Percentiles rank a stretch among this genome's conserved stretches.
These are phyloP conservation scores for Pantherophis alleghaniensis DNA, from an alignment of 2,797 vertebrate species.

Conservation along the genomic window DNA sequence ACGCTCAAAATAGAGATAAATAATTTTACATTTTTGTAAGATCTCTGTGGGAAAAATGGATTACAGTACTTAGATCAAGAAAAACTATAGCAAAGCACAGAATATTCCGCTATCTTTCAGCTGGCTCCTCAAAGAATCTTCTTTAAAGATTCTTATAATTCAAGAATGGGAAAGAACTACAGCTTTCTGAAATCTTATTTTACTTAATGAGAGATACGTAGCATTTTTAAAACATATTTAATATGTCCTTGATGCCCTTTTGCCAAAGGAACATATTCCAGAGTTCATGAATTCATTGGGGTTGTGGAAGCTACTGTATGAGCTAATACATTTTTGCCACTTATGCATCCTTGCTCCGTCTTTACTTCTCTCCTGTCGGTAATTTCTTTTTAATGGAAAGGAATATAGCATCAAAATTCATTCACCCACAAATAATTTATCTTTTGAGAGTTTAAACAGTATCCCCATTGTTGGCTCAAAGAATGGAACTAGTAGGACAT, in stretches of 20 bases:
- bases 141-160: conserved; percentile 33
- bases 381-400: conserved; percentile 11
- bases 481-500: conserved; percentile 71
- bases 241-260: conserved; percentile 7
- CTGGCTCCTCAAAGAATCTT: conserved; percentile 22
- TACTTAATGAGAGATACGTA: conserved; percentile 47
- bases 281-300: conserved; percentile 32
- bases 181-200: conserved; percentile 42
- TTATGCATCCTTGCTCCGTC: neutral
- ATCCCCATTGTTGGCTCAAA: conserved; percentile 72
- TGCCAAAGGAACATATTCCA: conserved; percentile 36
- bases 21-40: neutral
- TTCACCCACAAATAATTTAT: conserved; percentile 70
- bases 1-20: neutral
- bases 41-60: neutral
- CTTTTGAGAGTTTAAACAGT: conserved; percentile 75
- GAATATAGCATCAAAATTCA: neutral
- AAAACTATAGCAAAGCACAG: conserved; percentile 62
- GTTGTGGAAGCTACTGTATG: neutral
- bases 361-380: neutral
- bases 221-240: conserved; percentile 43
- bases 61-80: conserved; percentile 47
- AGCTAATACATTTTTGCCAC: neutral
- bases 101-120: conserved; percentile 48
- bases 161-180: conserved; percentile 5